Evolutionary conservation across 1,140 invertebrate genomes (phyloP).

Genomic region (Drosophila tani): DNA sequence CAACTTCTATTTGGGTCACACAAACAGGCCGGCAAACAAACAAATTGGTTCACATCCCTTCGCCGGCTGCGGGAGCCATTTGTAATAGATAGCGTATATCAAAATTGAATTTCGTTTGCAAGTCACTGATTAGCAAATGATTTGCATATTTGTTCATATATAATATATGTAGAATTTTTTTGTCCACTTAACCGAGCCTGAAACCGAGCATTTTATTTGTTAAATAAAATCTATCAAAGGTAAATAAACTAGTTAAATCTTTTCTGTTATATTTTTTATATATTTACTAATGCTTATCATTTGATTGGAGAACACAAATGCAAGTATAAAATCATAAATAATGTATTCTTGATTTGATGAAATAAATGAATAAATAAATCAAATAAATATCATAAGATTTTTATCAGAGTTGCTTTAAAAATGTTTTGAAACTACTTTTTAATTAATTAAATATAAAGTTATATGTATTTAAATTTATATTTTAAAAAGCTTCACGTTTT

Average conservation of each 20-base stretch:
- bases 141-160: constrained; percentile 33
- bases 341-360: too few species aligned
- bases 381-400: background rate
- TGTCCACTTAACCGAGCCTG: background rate
- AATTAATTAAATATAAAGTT: background rate
- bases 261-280: background rate
- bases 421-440: background rate
- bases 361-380: background rate
- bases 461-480: background rate
- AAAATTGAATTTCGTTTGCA: constrained; percentile 26
- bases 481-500: too few species aligned
- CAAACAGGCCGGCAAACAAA: constrained; percentile 41
- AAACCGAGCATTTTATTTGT: background rate
- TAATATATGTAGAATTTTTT: background rate
- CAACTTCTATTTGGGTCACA: constrained; percentile 60
- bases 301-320: background rate
- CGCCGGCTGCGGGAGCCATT: constrained; percentile 15
- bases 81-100: constrained; percentile 41
- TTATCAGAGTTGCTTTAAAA: background rate
- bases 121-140: constrained; percentile 39
- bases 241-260: background rate
- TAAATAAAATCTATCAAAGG: background rate
- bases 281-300: background rate
- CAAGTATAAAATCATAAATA: background rate
- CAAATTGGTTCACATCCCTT: constrained; percentile 6